These are phyloP conservation scores for Octonoba sinensis DNA, from an alignment of 2,888 invertebrate species.

Conservation along the genomic window DNA sequence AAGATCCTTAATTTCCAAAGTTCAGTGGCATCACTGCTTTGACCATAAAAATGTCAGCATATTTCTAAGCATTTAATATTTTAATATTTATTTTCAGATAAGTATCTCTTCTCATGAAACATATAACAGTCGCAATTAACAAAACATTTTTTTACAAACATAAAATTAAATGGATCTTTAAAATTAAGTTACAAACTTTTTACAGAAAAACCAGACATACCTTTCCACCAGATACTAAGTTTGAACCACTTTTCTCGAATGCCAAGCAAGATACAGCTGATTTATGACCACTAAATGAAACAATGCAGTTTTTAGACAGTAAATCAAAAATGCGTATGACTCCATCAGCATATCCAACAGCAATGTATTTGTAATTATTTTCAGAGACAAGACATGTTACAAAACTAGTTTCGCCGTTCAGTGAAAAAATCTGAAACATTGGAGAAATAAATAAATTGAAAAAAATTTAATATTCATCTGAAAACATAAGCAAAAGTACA, in stretches of 20 bases:
- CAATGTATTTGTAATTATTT: constrained; percentile 83
- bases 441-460: constrained; percentile 42
- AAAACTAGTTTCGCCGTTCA: constrained; percentile 84
- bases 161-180: no score
- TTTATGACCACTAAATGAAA: constrained; percentile 85
- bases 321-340: constrained; percentile 86
- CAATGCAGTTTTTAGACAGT: constrained; percentile 78
- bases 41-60: no score
- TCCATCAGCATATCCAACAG: constrained; percentile 93
- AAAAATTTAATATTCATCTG: not conserved
- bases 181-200: no score
- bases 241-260: constrained; percentile 86
- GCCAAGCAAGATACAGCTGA: constrained; percentile 85
- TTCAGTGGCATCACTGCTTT: no score
- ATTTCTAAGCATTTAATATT: no score
- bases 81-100: no score
- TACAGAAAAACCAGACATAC: constrained; percentile 72
- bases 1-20: no score
- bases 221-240: constrained; percentile 89
- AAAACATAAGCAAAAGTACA: not conserved
- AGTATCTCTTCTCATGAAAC: no score
- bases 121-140: no score
- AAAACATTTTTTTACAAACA: no score
- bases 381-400: constrained; percentile 84
- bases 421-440: constrained; percentile 76